Base-by-base conservation (phyloP, 2,888 invertebrate genomes). In the Vandiemenella viatica region DNA sequence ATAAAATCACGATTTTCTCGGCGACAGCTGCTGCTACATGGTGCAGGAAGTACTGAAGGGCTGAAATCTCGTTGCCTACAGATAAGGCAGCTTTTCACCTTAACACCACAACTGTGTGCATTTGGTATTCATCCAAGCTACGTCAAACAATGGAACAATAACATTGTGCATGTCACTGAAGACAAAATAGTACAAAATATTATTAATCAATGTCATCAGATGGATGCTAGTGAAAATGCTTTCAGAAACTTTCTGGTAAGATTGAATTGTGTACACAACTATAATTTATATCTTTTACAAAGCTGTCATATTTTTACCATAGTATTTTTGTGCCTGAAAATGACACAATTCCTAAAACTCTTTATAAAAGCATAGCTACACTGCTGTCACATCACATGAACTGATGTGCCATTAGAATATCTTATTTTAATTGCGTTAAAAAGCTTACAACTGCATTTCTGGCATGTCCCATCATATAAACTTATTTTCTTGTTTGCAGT, bases 1-100 rank as follows among this genome's bases (percentile, higher is more conserved):
- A 95, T 96, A 0, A 92, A 91, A 62, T 93, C 93, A 0, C 73
- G 95, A 21, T 96, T 93, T 70, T 95, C 95, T 0, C 92, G 93
- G 64, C 74, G 93, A 0, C 88, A 91, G 63, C 80, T 93, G 10
- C n/a, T 13, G 10, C n/a, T 32, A 32, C 32, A 32, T 4, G n/a
- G n/a, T 32, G 32, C 13, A 3, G 32, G 32, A 32, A n/a, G n/a
- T 13, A 13, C 32, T n/a, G n/a, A n/a, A 32, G 32, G 32, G 10
- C n/a, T 32, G 13, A 32, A 32, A n/a, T 10, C 10, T n/a, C 32
- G 32, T 13, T 13, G 10, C 2, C n/a, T n/a, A 13, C 32, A 13
- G n/a, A 3, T 32, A 32, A 32, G 32, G 13, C 10, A 4, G 10
- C n/a, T 32, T 10, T 3, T 32, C 13, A 32, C 10, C 3, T 32